These are phyloP conservation scores for Achroia grisella DNA, from an alignment of 1,140 invertebrate species.

Conservation along the genomic window DNA sequence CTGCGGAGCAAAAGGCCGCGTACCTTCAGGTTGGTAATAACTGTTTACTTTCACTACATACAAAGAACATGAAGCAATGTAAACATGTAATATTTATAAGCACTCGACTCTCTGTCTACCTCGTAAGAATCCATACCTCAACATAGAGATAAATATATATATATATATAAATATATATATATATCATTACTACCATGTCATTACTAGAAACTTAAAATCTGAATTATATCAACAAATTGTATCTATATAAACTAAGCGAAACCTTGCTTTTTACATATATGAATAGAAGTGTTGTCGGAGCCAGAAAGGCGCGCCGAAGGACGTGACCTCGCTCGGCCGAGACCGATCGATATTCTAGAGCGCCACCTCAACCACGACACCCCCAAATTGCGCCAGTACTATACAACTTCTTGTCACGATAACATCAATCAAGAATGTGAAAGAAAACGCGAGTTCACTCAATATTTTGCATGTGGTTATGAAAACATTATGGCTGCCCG, in stretches of 20 bases:
- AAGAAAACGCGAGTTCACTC: slow-evolving; percentile 15
- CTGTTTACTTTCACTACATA: background rate
- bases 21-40: slow-evolving; percentile 51
- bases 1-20: slow-evolving; percentile 63
- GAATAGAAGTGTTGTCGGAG: slow-evolving; percentile 18
- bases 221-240: too few species aligned
- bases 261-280: slow-evolving; percentile 1
- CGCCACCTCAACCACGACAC: slow-evolving; percentile 33
- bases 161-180: too few species aligned
- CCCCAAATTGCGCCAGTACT: slow-evolving; percentile 42
- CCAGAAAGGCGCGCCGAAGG: slow-evolving; percentile 67
- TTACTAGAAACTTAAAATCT: too few species aligned
- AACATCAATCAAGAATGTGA: slow-evolving; percentile 30
- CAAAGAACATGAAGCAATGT: background rate
- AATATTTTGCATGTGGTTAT: slow-evolving; percentile 9
- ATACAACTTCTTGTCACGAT: slow-evolving; percentile 41
- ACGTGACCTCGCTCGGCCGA: slow-evolving; percentile 59
- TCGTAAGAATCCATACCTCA: too few species aligned
- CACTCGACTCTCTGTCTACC: too few species aligned
- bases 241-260: background rate
- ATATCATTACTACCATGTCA: too few species aligned
- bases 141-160: too few species aligned
- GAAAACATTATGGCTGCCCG: slow-evolving; percentile 36
- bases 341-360: slow-evolving; percentile 57
- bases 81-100: too few species aligned